Evolutionary conservation across 1,140 invertebrate species (phyloP), one percentile per base, ranked within the genome.

Genomic region (Palaemon carinicauda): DNA sequence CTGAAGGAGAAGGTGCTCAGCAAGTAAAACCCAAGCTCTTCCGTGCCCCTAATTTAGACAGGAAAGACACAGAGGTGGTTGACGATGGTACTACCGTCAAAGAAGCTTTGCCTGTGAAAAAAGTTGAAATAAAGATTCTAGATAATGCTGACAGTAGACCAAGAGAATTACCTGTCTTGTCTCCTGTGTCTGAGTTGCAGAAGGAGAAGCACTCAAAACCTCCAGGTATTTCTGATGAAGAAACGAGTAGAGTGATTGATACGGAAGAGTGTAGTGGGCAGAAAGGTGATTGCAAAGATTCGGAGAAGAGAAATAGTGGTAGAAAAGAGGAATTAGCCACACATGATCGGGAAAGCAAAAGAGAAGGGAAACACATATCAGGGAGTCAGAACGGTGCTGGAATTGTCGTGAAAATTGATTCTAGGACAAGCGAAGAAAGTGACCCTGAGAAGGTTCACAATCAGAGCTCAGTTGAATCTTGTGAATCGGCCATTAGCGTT

Each of bases 121-220:
- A 60, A 31, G 52, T 33, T 15, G 52, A 52, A 29, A 27, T 60
- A 52, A 77, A 77, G 54, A 31, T 60, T 21, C 60, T 51, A 52
- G 78, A 60, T 60, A 80, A 80, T n/a, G 27, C 52, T 54, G 78
- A 60, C n/a, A 80, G 53, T 80, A 41, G 31, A 80, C 78, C 78
- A 4, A 27, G 51, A 75, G 73, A 80, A 60, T 80, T 54, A 21
- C 78, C 78, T 33, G n/a, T 80, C 12, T 17, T 80, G 54, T 80
- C 78, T 9, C 53, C 78, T 29, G 27, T 31, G 14, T 29, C 19
- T 80, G 33, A 75, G 2, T 17, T 51, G 12, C 41, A 12, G 41
- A 41, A 12, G 12, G 41, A 41, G 12, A 41, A 41, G 41, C 41
- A 1, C 41, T 41, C 41, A 7, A 41, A 4, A 41, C 41, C 41